Evolutionary conservation across 2,113 vertebrate genomes (phyloP).

Genomic region (Prolemur simus): DNA sequence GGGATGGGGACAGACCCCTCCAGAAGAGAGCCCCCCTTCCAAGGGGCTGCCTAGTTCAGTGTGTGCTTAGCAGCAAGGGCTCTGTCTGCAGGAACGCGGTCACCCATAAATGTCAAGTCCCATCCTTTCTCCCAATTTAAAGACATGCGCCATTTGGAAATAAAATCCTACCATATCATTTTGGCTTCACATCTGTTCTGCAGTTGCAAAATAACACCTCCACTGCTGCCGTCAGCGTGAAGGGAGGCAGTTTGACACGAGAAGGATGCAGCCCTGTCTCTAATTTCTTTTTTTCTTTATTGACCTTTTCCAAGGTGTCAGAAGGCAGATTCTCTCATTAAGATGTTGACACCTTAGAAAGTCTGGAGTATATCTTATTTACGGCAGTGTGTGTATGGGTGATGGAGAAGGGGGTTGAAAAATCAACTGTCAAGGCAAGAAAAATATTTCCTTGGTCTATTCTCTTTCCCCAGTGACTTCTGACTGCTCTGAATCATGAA

Average conservation of each 20-base stretch:
- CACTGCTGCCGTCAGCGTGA: not conserved
- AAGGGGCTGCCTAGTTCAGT: not conserved
- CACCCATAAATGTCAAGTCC: conserved; percentile 53
- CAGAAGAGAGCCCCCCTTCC: rapidly evolving
- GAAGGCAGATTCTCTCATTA: conserved; percentile 69
- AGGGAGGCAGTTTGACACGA: not conserved
- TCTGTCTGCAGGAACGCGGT: not conserved
- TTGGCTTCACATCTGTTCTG: conserved; percentile 52
- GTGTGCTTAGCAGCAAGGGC: not conserved
- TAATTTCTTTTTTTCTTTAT: conserved; percentile 39
- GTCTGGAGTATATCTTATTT: conserved; percentile 62
- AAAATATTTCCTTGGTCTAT: conserved; percentile 32
- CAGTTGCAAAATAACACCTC: conserved; percentile 44
- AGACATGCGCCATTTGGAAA: conserved; percentile 44
- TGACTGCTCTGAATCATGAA: conserved; percentile 24
- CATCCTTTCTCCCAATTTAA: conserved; percentile 38
- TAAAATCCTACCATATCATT: conserved; percentile 48
- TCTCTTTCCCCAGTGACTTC: not conserved
- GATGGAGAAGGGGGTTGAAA: not conserved
- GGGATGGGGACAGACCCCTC: not conserved
- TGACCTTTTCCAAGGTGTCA: conserved; percentile 68
- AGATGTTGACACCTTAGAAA: conserved; percentile 69
- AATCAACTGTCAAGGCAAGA: conserved; percentile 51
- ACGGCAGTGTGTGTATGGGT: not conserved
- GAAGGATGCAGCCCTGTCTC: not conserved